Conservation (phyloP, 2,888 invertebrate species). For the Drosophila acutilabella region DNA sequence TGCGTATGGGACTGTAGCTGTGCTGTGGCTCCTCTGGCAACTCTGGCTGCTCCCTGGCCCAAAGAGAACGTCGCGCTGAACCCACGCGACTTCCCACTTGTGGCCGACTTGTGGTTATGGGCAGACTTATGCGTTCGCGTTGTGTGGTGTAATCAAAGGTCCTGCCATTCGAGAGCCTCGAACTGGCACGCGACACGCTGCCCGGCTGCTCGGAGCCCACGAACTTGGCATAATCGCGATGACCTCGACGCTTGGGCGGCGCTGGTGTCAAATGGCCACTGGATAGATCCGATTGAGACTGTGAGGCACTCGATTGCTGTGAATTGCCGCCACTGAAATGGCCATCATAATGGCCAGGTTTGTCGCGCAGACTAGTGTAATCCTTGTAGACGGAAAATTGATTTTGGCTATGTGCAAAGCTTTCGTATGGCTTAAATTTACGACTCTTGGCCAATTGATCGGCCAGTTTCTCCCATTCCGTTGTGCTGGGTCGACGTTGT, state of each 20-base stretch:
- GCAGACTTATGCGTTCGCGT: constrained; percentile 69
- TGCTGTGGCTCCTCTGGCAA: constrained; percentile 50
- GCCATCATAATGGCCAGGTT: constrained; percentile 66
- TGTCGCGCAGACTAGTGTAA: constrained; percentile 65
- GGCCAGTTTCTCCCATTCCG: constrained; percentile 83
- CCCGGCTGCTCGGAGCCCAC: constrained; percentile 64
- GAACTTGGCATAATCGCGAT: constrained; percentile 74
- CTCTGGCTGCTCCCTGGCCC: constrained; percentile 53
- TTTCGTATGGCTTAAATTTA: constrained; percentile 81
- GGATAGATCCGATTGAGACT: constrained; percentile 69
- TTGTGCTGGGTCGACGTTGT: constrained; percentile 71
- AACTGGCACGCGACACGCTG: constrained; percentile 68
- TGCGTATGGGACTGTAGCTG: constrained; percentile 24
- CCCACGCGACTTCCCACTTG: constrained; percentile 27
- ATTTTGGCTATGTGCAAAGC: constrained; percentile 65
- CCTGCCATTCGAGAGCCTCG: constrained; percentile 64
- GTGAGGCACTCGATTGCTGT: constrained; percentile 61
- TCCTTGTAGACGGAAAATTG: constrained; percentile 72
- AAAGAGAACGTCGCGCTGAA: constrained; percentile 44
- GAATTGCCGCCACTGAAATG: constrained; percentile 70
- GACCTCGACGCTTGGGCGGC: constrained; percentile 44
- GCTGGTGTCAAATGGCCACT: constrained; percentile 70
- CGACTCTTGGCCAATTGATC: constrained; percentile 79
- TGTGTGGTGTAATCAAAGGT: constrained; percentile 77
- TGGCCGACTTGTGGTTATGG: constrained; percentile 25